Percentiles rank a stretch among this genome's conserved stretches.
phyloP scores from a whole-genome alignment of 2,888 invertebrate genomes.

The Parelbella ahira region DNA sequence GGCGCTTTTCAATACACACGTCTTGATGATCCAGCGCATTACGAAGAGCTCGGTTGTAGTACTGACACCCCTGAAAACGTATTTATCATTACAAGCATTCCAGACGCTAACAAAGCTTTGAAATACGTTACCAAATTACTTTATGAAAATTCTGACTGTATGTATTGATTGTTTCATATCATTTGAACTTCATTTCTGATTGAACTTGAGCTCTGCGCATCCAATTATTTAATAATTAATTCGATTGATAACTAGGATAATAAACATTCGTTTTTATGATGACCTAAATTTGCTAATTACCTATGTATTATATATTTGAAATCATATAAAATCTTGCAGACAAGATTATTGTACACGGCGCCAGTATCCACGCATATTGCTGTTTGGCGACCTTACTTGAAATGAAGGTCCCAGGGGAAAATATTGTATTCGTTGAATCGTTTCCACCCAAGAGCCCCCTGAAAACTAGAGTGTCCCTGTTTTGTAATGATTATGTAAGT shows the following conservation, averaged over 20 bases:
- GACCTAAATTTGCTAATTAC: too few species aligned
- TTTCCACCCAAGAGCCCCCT: conserved; percentile 52
- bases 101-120: conserved; percentile 74
- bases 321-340: conserved; percentile 46
- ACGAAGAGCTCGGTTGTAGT: conserved; percentile 24
- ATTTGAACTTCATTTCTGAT: too few species aligned
- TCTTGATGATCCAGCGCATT: conserved; percentile 44
- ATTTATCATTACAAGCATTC: conserved; percentile 80
- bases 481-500: conserved; percentile 60
- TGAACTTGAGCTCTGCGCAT: too few species aligned
- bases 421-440: conserved; percentile 82
- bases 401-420: conserved; percentile 74
- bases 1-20: conserved; percentile 39
- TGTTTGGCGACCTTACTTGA: conserved; percentile 83
- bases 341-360: conserved; percentile 84
- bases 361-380: conserved; percentile 82
- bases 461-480: conserved; percentile 53
- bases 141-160: conserved; percentile 39
- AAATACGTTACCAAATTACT: conserved; percentile 41
- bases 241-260: too few species aligned
- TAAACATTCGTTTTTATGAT: too few species aligned
- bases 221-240: too few species aligned
- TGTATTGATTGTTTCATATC: conserved; percentile 24
- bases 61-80: conserved; percentile 72
- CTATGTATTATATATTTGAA: too few species aligned